Evolutionary conservation across 1,140 invertebrate genomes (phyloP), one percentile per base, ranked within the genome.

Genomic region (Pseudachorutes palmiensis): DNA sequence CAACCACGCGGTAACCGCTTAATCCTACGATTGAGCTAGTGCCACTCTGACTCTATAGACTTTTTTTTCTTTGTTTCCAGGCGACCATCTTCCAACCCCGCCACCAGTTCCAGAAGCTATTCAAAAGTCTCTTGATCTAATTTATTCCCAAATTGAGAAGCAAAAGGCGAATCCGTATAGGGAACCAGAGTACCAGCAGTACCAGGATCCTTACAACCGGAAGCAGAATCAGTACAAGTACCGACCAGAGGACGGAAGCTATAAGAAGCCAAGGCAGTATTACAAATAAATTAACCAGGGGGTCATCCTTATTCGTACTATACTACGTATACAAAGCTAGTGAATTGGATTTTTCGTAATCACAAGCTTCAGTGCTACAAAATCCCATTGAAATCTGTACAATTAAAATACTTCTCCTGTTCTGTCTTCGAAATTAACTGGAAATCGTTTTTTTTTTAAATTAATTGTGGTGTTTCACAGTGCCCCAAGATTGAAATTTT

Each of bases 71-170:
- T 16, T 55, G 9, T 26, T 55, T 55, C 24, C 24, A n/a, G 77
- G 75, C 9, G 72, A 73, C 16, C 75, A 75, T 66, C 59, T 77
- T 78, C 76, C 75, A 57, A 88, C 87, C 1, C 86, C 88, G 12
- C 88, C 88, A 0, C 86, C 87, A 51, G 85, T 87, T 74, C 86
- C 87, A 31, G 78, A 77, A 31, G 78, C 76, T 24, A 84, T 84
- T 74, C 66, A 80, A 30, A 77, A 77, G 62, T 72, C 81, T 5
- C 64, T 84, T 9, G 78, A 82, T 70, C 80, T 77, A 76, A 82
- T 81, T 76, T 75, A 76, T 22, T 9, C 51, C 5, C 3, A 24
- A 14, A 55, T 55, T 55, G 51, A 55, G 51, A 55, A 55, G 24
- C 51, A 55, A 24, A 55, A 55, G 51, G 9, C 9, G 24, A 55